phyloP scores from a whole-genome alignment of 2,888 invertebrate genomes.

The Pedicia rivosa region DNA sequence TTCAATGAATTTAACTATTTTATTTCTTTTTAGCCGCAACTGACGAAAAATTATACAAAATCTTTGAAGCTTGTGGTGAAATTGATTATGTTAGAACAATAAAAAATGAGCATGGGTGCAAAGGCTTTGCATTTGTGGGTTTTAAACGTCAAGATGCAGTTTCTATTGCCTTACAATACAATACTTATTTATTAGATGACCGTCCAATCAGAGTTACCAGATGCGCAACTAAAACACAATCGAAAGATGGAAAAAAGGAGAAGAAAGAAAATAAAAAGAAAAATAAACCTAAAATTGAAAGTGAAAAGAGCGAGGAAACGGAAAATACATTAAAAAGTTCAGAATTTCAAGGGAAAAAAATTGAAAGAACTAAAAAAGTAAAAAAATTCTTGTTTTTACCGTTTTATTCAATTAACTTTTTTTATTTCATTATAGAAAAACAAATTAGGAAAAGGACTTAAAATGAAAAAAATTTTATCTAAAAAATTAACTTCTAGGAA shows the following conservation, averaged over 20 bases:
- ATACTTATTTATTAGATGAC: conserved; percentile 26
- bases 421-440: neutral
- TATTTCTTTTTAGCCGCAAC: conserved; percentile 19
- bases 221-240: conserved; percentile 1
- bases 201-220: conserved; percentile 23
- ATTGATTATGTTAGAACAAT: conserved; percentile 27
- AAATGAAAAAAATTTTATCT: neutral
- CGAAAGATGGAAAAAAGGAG: neutral
- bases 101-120: conserved; percentile 24
- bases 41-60: conserved; percentile 24
- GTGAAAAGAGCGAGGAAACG: neutral
- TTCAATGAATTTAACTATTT: neutral
- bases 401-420: too few species aligned
- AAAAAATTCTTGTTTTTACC: too few species aligned
- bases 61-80: conserved; percentile 27
- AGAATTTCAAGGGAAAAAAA: neutral
- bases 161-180: conserved; percentile 24
- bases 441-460: conserved; percentile 1
- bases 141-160: conserved; percentile 25
- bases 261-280: neutral
- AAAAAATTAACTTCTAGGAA: neutral
- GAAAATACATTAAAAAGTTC: neutral
- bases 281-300: neutral
- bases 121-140: conserved; percentile 24
- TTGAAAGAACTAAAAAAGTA: neutral